Percentiles rank a stretch among this genome's conserved stretches.
These are phyloP conservation scores for Zhuqinia jingwanae DNA, from an alignment of 2,888 invertebrate species.

Conservation along the genomic window DNA sequence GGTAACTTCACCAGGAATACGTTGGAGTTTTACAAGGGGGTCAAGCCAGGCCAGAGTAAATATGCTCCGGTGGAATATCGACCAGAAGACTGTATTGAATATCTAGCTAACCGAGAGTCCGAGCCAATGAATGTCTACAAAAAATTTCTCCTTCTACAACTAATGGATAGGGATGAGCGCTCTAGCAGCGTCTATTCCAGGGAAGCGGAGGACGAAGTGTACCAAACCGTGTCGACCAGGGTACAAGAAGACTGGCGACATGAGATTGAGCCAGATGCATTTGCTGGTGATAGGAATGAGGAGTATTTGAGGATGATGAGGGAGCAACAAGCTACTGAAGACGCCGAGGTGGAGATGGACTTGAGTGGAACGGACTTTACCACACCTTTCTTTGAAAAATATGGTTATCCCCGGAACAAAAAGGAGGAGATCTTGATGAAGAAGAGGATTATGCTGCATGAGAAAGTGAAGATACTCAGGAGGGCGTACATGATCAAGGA, in stretches of 20 bases:
- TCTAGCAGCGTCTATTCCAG: conserved; percentile 68
- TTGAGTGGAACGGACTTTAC: conserved; percentile 74
- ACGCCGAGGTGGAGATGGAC: conserved; percentile 73
- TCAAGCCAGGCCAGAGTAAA: conserved; percentile 54
- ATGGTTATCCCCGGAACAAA: conserved; percentile 74
- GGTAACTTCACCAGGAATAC: conserved; percentile 74
- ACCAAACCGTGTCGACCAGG: conserved; percentile 73
- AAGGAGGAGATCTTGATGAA: conserved; percentile 76
- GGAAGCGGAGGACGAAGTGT: conserved; percentile 76
- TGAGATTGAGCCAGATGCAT: conserved; percentile 75
- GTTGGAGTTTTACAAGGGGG: conserved; percentile 75
- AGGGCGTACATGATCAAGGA: conserved; percentile 73
- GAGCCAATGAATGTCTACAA: conserved; percentile 74
- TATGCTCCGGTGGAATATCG: conserved; percentile 72
- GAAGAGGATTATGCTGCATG: conserved; percentile 77
- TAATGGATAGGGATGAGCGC: conserved; percentile 73
- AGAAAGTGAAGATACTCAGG: conserved; percentile 73
- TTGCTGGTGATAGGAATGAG: conserved; percentile 71
- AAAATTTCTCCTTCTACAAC: conserved; percentile 71
- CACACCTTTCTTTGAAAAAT: conserved; percentile 78
- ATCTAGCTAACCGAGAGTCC: conserved; percentile 71
- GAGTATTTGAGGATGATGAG: conserved; percentile 64
- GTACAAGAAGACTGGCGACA: conserved; percentile 78
- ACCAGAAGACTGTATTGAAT: conserved; percentile 76
- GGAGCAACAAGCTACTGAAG: conserved; percentile 47